Conservation (phyloP, 2,113 vertebrate species). For the Dendrocopos noguchii region DNA sequence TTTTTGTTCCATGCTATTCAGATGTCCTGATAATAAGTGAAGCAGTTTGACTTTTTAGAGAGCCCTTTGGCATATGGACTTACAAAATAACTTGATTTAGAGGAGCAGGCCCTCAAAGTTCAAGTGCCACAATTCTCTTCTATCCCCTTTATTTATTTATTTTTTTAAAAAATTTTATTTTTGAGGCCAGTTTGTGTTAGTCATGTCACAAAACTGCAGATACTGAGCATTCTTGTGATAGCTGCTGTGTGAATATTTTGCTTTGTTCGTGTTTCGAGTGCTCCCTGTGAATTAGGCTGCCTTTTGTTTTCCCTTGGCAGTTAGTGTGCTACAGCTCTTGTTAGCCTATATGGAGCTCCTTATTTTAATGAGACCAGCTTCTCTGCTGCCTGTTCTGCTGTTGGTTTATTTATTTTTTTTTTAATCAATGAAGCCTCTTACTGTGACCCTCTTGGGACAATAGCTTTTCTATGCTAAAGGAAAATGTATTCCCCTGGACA, state of each 20-base stretch:
- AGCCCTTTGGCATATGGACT: background rate
- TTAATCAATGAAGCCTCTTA: slow-evolving; percentile 76
- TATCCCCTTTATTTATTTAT: background rate
- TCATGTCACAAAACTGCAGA: slow-evolving; percentile 68
- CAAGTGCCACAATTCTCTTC: slow-evolving; percentile 23
- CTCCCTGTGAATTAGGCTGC: slow-evolving; percentile 67
- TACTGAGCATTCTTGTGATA: slow-evolving; percentile 73
- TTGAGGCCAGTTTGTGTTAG: slow-evolving; percentile 28
- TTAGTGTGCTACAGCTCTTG: slow-evolving; percentile 71
- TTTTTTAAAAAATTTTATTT: background rate
- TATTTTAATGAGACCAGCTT: slow-evolving; percentile 75
- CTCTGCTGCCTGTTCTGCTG: slow-evolving; percentile 55
- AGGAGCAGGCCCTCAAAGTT: slow-evolving; percentile 24
- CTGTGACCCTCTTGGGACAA: slow-evolving; percentile 73
- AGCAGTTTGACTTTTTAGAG: background rate
- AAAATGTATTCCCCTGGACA: slow-evolving; percentile 74
- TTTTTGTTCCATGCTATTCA: background rate
- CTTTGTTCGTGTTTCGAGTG: slow-evolving; percentile 64
- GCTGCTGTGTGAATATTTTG: slow-evolving; percentile 74
- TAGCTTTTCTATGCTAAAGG: slow-evolving; percentile 79
- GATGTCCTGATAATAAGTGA: background rate
- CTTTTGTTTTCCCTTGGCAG: slow-evolving; percentile 79
- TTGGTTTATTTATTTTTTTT: slow-evolving; percentile 65
- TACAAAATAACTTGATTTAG: background rate
- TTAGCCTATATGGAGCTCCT: slow-evolving; percentile 73